A percentile compares a stretch with the other conserved stretches of the same genome.
phyloP scores from a whole-genome alignment of 2,113 vertebrate species.

The Morone chrysops region DNA sequence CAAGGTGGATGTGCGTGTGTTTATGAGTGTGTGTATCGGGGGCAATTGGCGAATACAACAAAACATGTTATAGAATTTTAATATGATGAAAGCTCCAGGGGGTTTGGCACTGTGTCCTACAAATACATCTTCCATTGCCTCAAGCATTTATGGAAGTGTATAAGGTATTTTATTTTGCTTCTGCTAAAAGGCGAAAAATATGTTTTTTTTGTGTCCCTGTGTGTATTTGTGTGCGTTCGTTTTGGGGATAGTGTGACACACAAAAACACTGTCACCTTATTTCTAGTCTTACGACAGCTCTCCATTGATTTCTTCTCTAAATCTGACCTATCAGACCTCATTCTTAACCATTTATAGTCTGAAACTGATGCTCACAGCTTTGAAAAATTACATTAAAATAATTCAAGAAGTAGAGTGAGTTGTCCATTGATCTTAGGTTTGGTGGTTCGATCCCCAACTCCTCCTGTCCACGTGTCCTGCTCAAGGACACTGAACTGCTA shows the following conservation, averaged over 20 bases:
- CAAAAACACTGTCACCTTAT: slow-evolving; percentile 45
- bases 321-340: neutral
- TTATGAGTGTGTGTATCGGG: neutral
- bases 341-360: neutral
- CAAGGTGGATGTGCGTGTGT: neutral
- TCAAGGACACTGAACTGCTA: neutral
- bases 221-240: slow-evolving; percentile 15
- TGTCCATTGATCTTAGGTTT: slow-evolving; percentile 1
- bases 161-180: slow-evolving; percentile 43
- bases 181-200: slow-evolving; percentile 19
- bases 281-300: slow-evolving; percentile 45
- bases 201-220: slow-evolving; percentile 29
- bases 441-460: neutral
- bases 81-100: slow-evolving; percentile 68
- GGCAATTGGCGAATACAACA: slow-evolving; percentile 50
- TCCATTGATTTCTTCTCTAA: slow-evolving; percentile 28
- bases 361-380: neutral
- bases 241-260: slow-evolving; percentile 23
- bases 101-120: slow-evolving; percentile 62
- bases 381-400: slow-evolving; percentile 9
- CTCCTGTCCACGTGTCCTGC: neutral
- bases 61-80: slow-evolving; percentile 72
- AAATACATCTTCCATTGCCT: slow-evolving; percentile 69
- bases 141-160: slow-evolving; percentile 44
- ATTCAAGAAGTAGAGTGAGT: neutral